Evolutionary conservation across 2,113 vertebrate species (phyloP).

Genomic region (Cisticola juncidis): DNA sequence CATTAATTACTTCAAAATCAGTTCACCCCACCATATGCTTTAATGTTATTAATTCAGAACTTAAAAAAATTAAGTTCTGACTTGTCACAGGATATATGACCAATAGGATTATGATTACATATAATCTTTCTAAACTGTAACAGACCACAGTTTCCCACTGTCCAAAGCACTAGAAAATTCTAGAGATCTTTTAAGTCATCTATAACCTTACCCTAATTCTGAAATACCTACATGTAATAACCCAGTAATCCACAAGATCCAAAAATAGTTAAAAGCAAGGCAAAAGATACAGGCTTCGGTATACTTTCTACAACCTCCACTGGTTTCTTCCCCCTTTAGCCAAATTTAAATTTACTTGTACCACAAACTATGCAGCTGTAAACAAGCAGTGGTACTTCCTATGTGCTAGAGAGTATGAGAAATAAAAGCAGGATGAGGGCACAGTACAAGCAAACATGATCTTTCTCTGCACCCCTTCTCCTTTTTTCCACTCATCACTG

Average conservation of each 20-base stretch:
- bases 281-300: background rate
- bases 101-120: background rate
- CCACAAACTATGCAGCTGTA: background rate
- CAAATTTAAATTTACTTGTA: background rate
- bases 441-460: background rate
- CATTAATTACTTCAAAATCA: background rate
- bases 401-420: background rate
- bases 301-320: fast-evolving
- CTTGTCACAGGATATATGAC: background rate
- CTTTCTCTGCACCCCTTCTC: background rate
- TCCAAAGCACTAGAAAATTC: background rate
- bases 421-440: background rate
- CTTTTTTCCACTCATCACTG: background rate
- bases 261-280: background rate
- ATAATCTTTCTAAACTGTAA: background rate
- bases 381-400: background rate
- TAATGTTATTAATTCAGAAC: background rate
- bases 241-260: background rate
- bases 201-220: background rate
- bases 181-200: background rate
- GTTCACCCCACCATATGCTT: background rate
- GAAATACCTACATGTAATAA: background rate
- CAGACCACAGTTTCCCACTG: background rate
- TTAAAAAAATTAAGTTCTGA: background rate
- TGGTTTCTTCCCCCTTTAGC: background rate